phyloP scores from a whole-genome alignment of 2,888 invertebrate genomes.

The Malthinus seriepunctatus region DNA sequence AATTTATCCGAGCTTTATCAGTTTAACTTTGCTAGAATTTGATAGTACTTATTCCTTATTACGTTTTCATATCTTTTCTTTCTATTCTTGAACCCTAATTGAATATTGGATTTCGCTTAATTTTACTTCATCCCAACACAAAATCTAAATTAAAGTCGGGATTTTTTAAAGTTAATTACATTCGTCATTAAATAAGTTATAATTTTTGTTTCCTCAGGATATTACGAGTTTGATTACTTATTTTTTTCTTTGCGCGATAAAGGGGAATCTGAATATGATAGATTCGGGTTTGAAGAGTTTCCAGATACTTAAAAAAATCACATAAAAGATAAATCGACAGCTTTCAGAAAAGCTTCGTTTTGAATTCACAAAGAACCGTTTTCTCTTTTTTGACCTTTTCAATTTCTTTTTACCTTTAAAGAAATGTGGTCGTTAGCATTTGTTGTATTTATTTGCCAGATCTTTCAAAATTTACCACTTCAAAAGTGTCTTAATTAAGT shows the following conservation, averaged over 20 bases:
- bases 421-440: conserved; percentile 3
- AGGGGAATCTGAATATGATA: conserved; percentile 24
- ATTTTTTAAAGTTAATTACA: background rate
- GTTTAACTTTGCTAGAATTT: conserved; percentile 7
- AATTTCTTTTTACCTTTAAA: background rate
- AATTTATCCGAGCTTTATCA: conserved; percentile 1
- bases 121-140: conserved; percentile 5
- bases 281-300: conserved; percentile 13
- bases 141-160: conserved; percentile 13
- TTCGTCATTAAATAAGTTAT: too few species aligned
- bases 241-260: conserved; percentile 10
- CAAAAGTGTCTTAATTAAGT: too few species aligned
- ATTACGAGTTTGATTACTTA: background rate
- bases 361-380: conserved; percentile 12
- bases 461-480: too few species aligned
- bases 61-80: conserved; percentile 17
- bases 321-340: conserved; percentile 25
- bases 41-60: conserved; percentile 14
- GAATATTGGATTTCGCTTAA: conserved; percentile 21
- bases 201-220: too few species aligned
- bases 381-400: conserved; percentile 6
- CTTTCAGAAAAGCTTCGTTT: conserved; percentile 11
- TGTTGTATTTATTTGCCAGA: too few species aligned
- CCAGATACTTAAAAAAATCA: conserved; percentile 9
- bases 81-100: conserved; percentile 8